These are phyloP conservation scores for Botia almorhae DNA, from an alignment of 2,797 vertebrate species.

Conservation along the genomic window DNA sequence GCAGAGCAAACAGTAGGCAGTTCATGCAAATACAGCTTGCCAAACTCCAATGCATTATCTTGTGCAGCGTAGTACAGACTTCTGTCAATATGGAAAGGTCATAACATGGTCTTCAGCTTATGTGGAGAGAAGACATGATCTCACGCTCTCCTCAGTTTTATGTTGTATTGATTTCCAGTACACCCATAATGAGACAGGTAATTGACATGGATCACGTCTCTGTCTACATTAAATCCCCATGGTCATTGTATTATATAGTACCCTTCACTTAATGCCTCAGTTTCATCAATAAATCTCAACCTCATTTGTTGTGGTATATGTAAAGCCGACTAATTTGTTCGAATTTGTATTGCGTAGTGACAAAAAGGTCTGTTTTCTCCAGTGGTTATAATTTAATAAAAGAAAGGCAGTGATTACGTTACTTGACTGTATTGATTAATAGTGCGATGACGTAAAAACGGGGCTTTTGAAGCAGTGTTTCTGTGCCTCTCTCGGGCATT, in stretches of 20 bases:
- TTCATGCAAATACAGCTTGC: conserved; percentile 18
- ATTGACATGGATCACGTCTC: conserved; percentile 32
- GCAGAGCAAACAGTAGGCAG: conserved; percentile 3
- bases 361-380: conserved; percentile 43
- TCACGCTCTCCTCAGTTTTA: not conserved
- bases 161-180: conserved; percentile 28
- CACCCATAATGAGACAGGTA: conserved; percentile 18
- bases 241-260: conserved; percentile 51
- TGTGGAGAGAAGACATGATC: not conserved
- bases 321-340: conserved; percentile 55
- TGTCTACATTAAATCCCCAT: conserved; percentile 44
- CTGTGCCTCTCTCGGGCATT: conserved; percentile 5
- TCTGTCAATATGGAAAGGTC: conserved; percentile 15
- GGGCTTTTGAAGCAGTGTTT: conserved; percentile 3
- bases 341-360: conserved; percentile 48
- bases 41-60: conserved; percentile 17
- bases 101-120: not conserved
- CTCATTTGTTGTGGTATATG: conserved; percentile 43
- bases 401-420: conserved; percentile 58
- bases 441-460: conserved; percentile 45
- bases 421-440: conserved; percentile 51
- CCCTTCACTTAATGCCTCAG: conserved; percentile 55
- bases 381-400: conserved; percentile 55
- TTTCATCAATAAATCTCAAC: conserved; percentile 50
- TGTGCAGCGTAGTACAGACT: conserved; percentile 21